These are phyloP conservation scores for Ceramica pisi DNA, from an alignment of 2,888 invertebrate genomes.

Conservation along the genomic window DNA sequence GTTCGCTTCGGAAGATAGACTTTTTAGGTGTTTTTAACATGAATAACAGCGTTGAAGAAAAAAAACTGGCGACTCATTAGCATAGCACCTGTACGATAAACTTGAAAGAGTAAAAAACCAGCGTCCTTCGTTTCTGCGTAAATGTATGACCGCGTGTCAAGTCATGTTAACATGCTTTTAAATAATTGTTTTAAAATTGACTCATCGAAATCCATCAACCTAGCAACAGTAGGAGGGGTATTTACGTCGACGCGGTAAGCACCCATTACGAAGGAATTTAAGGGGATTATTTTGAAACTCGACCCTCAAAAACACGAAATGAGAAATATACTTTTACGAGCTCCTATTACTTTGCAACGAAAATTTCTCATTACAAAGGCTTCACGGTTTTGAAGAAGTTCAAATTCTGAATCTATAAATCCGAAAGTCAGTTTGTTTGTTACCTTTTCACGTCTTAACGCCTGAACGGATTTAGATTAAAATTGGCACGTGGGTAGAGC, in stretches of 20 bases:
- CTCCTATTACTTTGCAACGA: constrained; percentile 36
- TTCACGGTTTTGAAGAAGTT: constrained; percentile 19
- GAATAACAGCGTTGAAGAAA: constrained; percentile 25
- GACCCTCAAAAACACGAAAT: constrained; percentile 47
- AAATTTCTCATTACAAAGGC: constrained; percentile 23
- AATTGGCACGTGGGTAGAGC: too few species aligned
- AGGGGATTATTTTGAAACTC: constrained; percentile 51
- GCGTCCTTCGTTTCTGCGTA: constrained; percentile 44
- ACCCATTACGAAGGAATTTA: constrained; percentile 51
- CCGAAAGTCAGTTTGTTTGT: too few species aligned
- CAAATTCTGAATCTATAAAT: constrained; percentile 1
- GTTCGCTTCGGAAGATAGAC: constrained; percentile 10
- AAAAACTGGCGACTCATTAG: constrained; percentile 61
- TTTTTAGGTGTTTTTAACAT: constrained; percentile 39
- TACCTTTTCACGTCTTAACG: too few species aligned
- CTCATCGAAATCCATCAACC: constrained; percentile 55
- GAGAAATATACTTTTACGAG: constrained; percentile 47
- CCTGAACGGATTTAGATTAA: too few species aligned
- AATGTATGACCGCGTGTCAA: constrained; percentile 53
- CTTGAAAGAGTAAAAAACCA: constrained; percentile 41
- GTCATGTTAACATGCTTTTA: constrained; percentile 37
- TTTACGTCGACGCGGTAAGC: constrained; percentile 39
- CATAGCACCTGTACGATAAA: constrained; percentile 55
- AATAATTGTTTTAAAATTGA: constrained; percentile 59
- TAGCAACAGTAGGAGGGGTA: constrained; percentile 37